phyloP scores from a whole-genome alignment of 2,888 invertebrate species.

The Melieria picta region DNA sequence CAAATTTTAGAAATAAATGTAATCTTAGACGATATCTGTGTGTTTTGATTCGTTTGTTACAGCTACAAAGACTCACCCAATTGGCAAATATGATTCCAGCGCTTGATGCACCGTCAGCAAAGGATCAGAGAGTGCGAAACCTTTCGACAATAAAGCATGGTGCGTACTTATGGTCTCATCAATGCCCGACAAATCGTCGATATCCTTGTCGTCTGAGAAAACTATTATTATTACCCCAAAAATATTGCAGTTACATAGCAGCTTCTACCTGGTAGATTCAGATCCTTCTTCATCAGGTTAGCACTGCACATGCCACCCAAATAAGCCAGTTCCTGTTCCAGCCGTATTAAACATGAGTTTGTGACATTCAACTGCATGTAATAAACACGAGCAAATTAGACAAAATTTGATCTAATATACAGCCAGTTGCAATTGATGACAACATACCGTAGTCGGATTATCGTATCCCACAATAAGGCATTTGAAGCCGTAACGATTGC shows the following conservation, averaged over 20 bases:
- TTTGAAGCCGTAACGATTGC: constrained; percentile 81
- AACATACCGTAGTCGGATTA: constrained; percentile 71
- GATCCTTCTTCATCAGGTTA: constrained; percentile 85
- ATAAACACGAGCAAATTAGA: background rate
- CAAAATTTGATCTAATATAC: background rate
- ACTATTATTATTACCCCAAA: background rate
- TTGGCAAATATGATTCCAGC: constrained; percentile 86
- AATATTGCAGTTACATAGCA: too few species aligned
- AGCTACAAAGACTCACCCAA: constrained; percentile 71
- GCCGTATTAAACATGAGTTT: constrained; percentile 68
- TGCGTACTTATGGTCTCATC: constrained; percentile 70
- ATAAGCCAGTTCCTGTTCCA: constrained; percentile 91
- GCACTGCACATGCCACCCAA: constrained; percentile 92
- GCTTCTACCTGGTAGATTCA: constrained; percentile 71
- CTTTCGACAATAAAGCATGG: constrained; percentile 83
- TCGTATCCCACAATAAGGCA: constrained; percentile 85
- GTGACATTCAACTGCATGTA: constrained; percentile 57
- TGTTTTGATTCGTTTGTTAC: background rate
- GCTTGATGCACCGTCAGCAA: constrained; percentile 89
- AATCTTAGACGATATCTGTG: background rate
- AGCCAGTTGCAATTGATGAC: background rate
- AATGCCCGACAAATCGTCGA: constrained; percentile 77
- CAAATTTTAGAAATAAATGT: constrained; percentile 2
- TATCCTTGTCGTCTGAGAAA: constrained; percentile 72
- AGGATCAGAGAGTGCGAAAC: constrained; percentile 86